These are phyloP conservation scores for Sylvia atricapilla DNA, from an alignment of 2,113 vertebrate species.

Conservation along the genomic window DNA sequence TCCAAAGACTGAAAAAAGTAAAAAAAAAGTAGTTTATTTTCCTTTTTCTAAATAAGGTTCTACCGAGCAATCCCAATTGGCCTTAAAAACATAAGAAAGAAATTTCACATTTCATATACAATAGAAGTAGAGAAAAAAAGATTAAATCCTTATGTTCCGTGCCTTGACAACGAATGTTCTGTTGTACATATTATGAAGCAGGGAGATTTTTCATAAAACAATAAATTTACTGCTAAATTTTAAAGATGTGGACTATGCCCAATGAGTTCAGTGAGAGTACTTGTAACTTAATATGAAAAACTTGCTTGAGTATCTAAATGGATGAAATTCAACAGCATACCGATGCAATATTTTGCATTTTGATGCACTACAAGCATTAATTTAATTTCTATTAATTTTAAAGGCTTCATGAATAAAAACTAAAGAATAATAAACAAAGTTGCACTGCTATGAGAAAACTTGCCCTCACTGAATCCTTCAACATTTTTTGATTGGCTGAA, in stretches of 20 bases:
- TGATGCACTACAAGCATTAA: not conserved
- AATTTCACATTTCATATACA: not conserved
- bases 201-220: not conserved
- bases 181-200: fast-evolving
- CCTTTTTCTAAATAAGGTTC: not conserved
- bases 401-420: not conserved
- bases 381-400: not conserved
- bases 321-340: not conserved
- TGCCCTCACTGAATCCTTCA: not conserved
- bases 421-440: not conserved
- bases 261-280: not conserved
- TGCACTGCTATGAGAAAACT: not conserved
- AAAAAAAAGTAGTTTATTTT: not conserved
- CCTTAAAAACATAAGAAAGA: not conserved
- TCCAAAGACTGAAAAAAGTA: conserved; percentile 82
- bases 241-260: not conserved
- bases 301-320: not conserved
- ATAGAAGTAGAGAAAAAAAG: not conserved
- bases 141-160: not conserved
- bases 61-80: not conserved
- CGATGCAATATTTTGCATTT: not conserved
- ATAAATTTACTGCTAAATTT: not conserved
- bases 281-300: not conserved
- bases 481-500: not conserved
- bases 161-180: not conserved